Conservation (phyloP, 1,140 invertebrate genomes). For the Cherax quadricarinatus region DNA sequence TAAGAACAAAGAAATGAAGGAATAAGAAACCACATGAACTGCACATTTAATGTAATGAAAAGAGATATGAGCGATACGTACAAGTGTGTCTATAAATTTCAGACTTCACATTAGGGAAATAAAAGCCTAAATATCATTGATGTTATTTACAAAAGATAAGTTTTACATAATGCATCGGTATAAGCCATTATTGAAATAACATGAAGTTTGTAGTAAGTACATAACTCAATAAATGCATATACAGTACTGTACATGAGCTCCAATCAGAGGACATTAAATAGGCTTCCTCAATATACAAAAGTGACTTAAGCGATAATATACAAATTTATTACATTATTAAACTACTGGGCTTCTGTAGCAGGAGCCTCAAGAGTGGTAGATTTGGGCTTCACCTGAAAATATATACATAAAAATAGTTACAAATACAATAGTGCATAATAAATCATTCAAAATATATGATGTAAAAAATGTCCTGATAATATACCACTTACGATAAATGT, state of each 20-base stretch:
- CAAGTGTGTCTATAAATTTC: not conserved
- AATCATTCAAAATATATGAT: too few relatives aligned
- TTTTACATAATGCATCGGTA: constrained; percentile 29
- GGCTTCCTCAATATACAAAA: constrained; percentile 16
- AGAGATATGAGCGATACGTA: too few relatives aligned
- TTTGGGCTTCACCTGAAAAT: constrained; percentile 54
- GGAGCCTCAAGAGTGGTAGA: not conserved
- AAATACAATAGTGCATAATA: too few relatives aligned
- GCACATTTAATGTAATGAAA: too few relatives aligned
- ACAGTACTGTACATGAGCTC: not conserved
- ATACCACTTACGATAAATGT: too few relatives aligned
- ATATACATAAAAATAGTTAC: not conserved
- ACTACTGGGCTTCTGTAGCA: constrained; percentile 23
- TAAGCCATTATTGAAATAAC: constrained; percentile 8
- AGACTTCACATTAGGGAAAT: not conserved
- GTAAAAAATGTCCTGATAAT: too few relatives aligned
- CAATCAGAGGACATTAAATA: not conserved
- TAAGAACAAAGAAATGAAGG: too few relatives aligned
- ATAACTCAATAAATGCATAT: not conserved
- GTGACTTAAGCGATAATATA: not conserved
- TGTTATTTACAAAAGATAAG: constrained; percentile 53
- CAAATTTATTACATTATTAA: not conserved
- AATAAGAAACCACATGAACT: too few relatives aligned
- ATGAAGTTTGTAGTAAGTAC: not conserved
- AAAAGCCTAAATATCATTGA: not conserved